Percentiles rank a stretch among this genome's conserved stretches.
Evolutionary conservation across 2,113 vertebrate species (phyloP).

Genomic region (Meles meles): DNA sequence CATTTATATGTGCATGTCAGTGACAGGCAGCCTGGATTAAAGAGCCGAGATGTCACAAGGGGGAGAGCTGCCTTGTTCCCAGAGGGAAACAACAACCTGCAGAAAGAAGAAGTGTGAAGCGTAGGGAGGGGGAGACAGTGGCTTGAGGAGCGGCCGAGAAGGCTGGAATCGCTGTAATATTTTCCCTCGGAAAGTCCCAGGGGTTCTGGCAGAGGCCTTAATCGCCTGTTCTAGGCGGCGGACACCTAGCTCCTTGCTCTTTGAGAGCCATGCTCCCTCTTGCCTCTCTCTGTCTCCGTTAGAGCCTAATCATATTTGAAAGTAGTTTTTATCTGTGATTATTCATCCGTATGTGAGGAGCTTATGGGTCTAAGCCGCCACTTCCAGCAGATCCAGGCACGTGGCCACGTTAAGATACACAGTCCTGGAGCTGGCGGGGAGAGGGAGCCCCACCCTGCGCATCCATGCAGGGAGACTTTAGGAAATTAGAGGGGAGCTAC

Average conservation of each 20-base stretch:
- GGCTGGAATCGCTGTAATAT: not conserved
- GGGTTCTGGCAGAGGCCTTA: not conserved
- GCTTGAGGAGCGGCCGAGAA: not conserved
- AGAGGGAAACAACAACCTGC: not conserved
- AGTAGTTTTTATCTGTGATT: constrained; percentile 68
- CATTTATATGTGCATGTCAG: not conserved
- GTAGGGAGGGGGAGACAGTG: not conserved
- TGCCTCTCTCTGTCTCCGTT: constrained; percentile 16
- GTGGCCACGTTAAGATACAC: not conserved
- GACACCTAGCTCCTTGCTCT: not conserved
- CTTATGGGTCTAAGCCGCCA: constrained; percentile 25
- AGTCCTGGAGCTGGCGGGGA: not conserved
- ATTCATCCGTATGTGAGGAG: constrained; percentile 47
- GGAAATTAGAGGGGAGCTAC: constrained; percentile 6
- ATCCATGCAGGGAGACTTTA: not conserved
- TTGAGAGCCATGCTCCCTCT: not conserved
- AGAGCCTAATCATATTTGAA: constrained; percentile 48
- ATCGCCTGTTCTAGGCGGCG: not conserved
- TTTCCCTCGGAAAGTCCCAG: not conserved
- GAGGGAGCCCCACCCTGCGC: rapidly evolving
- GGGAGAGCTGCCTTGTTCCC: not conserved
- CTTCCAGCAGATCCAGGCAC: constrained; percentile 35
- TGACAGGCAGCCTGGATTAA: not conserved
- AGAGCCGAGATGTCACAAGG: not conserved
- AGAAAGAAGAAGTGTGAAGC: not conserved